Conservation (phyloP, 2,888 invertebrate species). For the Scaptomyza parva region DNA sequence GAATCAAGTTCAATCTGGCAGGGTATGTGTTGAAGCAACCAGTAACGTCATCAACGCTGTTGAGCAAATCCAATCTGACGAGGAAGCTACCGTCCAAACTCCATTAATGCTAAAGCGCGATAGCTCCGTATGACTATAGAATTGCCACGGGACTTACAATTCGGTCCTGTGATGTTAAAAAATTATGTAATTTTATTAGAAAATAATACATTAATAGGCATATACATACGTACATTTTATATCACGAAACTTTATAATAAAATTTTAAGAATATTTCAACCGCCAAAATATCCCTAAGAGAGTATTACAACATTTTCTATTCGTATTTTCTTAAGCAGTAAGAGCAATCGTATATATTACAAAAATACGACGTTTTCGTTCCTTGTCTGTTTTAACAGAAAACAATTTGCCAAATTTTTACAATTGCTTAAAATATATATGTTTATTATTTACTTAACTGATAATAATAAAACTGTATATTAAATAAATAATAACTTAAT, state of each 20-base stretch:
- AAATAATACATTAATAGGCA: conserved; percentile 42
- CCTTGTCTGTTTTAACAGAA: conserved; percentile 48
- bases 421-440: conserved; percentile 13
- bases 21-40: conserved; percentile 81
- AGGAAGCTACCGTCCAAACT: conserved; percentile 87
- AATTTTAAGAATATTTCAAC: conserved; percentile 40
- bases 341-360: conserved; percentile 24
- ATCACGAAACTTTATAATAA: conserved; percentile 47
- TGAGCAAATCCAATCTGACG: conserved; percentile 84
- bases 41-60: conserved; percentile 63
- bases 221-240: conserved; percentile 54
- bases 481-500: conserved; percentile 16
- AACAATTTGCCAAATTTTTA: conserved; percentile 51
- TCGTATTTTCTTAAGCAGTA: conserved; percentile 31
- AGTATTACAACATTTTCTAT: conserved; percentile 23
- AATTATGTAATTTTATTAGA: conserved; percentile 47
- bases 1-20: conserved; percentile 82
- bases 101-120: conserved; percentile 88
- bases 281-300: conserved; percentile 38
- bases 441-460: conserved; percentile 21
- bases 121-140: conserved; percentile 87
- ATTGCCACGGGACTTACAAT: conserved; percentile 83
- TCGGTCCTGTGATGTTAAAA: conserved; percentile 83
- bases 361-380: conserved; percentile 38
- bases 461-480: conserved; percentile 11